A percentile compares a stretch with the other conserved stretches of the same genome.
Evolutionary conservation across 2,888 invertebrate species (phyloP).

Genomic region (Conistra vaccinii): DNA sequence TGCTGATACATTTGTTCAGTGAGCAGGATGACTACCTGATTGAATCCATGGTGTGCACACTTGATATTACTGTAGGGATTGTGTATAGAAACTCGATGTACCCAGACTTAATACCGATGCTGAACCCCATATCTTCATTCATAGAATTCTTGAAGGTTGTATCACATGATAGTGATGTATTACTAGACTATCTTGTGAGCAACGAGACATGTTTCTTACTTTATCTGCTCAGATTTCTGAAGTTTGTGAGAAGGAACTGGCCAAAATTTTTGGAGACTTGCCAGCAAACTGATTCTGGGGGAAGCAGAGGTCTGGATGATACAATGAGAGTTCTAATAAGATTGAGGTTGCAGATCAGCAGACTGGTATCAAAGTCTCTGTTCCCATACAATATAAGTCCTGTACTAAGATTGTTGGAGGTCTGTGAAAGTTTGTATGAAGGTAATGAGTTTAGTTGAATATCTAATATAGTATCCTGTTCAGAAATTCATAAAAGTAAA

Average conservation of each 20-base stretch:
- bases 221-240: constrained; percentile 95
- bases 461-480: constrained; percentile 15
- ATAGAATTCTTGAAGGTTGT: constrained; percentile 96
- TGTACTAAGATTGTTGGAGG: constrained; percentile 95
- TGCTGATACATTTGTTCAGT: constrained; percentile 96
- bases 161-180: constrained; percentile 94
- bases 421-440: constrained; percentile 96
- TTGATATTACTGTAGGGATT: constrained; percentile 96
- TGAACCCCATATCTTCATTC: constrained; percentile 96
- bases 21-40: constrained; percentile 98
- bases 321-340: constrained; percentile 96
- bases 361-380: constrained; percentile 95
- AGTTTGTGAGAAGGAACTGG: constrained; percentile 96
- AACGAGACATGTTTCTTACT: constrained; percentile 97
- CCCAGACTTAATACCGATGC: constrained; percentile 94
- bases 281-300: constrained; percentile 91
- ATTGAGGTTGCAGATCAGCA: constrained; percentile 94
- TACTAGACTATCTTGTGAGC: constrained; percentile 96
- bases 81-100: constrained; percentile 95
- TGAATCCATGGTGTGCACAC: constrained; percentile 97
- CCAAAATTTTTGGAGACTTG: constrained; percentile 95
- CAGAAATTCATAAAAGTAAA: constrained; percentile 35
- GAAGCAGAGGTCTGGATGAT: constrained; percentile 92
- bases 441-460: constrained; percentile 95
- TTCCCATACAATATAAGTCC: constrained; percentile 98